A percentile compares a stretch with the other conserved stretches of the same genome.
phyloP scores from a whole-genome alignment of 1,140 invertebrate species.

The Bacillus rossius region DNA sequence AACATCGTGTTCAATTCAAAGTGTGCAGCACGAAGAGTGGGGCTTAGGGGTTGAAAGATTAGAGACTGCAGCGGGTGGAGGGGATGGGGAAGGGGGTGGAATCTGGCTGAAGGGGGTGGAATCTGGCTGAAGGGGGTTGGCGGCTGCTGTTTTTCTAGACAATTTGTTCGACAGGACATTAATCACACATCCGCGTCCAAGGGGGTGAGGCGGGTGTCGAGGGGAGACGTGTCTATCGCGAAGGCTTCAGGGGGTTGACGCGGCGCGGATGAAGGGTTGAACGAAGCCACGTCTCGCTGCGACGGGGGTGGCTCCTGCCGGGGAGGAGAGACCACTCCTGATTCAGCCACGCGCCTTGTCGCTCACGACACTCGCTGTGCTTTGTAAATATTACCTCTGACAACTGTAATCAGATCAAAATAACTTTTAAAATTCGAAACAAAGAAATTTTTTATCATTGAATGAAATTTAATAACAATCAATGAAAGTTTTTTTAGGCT shows the following conservation, averaged over 20 bases:
- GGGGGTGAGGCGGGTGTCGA: not conserved
- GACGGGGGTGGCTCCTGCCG: too few species aligned
- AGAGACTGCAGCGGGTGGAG: conserved; percentile 42
- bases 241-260: not conserved
- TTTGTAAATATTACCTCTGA: too few species aligned
- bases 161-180: conserved; percentile 51
- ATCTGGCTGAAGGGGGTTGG: not conserved
- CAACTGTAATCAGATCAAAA: too few species aligned
- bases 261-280: not conserved
- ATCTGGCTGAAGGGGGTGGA: not conserved
- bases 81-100: conserved; percentile 5
- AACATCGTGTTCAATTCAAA: conserved; percentile 14
- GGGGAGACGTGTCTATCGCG: not conserved
- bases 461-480: too few species aligned
- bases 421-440: too few species aligned
- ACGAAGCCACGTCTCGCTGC: not conserved
- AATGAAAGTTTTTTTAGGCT: too few species aligned
- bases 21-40: conserved; percentile 15
- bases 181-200: conserved; percentile 36
- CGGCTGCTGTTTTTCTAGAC: conserved; percentile 48
- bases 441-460: too few species aligned
- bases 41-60: conserved; percentile 43
- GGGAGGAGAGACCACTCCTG: too few species aligned
- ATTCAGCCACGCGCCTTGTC: too few species aligned
- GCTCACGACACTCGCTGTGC: too few species aligned